Evolutionary conservation across 1,140 invertebrate genomes (phyloP).

Genomic region (Penaeus indicus): DNA sequence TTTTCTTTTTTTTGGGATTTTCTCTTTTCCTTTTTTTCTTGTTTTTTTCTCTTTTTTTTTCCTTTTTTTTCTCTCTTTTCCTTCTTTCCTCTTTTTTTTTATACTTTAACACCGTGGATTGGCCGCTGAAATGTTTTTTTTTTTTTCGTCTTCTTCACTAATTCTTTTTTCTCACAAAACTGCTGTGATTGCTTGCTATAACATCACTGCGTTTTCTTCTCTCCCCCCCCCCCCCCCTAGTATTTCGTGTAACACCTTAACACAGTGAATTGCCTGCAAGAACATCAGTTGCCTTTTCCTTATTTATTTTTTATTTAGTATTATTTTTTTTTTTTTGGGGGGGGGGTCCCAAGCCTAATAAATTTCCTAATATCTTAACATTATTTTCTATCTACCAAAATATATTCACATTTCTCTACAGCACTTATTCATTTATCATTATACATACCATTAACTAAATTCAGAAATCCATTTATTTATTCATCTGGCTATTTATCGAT

Average conservation of each 20-base stretch:
- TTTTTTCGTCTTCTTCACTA: background rate
- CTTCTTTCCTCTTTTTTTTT: background rate
- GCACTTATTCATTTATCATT: no score
- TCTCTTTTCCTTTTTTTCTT: background rate
- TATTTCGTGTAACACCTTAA: background rate
- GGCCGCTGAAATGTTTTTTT: no score
- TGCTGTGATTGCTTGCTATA: background rate
- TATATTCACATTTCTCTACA: no score
- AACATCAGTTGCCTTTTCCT: background rate
- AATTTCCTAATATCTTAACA: no score
- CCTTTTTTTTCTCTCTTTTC: background rate
- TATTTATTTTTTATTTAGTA: constrained; percentile 5
- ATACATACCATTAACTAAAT: no score
- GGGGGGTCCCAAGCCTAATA: no score
- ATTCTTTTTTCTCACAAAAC: background rate
- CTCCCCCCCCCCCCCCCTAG: constrained; percentile 16
- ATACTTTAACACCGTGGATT: background rate
- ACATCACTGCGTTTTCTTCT: no score
- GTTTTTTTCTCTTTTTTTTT: background rate
- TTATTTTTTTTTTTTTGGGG: background rate
- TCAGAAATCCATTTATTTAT: no score
- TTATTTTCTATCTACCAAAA: no score
- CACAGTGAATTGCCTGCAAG: no score
- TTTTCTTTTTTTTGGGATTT: background rate
- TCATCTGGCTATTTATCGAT: no score